Base-by-base conservation (phyloP, 2,888 invertebrate genomes). In the Rhamnusium bicolor region DNA sequence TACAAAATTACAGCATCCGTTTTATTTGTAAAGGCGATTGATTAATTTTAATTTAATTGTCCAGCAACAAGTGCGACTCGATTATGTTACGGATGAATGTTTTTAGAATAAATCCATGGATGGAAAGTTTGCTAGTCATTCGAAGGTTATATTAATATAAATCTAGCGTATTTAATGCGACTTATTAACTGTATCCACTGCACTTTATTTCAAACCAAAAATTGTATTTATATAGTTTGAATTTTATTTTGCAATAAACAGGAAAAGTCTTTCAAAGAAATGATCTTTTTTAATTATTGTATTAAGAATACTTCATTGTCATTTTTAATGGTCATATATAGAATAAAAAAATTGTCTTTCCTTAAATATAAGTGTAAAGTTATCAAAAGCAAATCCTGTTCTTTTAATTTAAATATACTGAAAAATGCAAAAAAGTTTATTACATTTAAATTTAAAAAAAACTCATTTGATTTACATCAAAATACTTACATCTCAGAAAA, bases 91-190 rank as follows among this genome's bases (percentile, higher is more conserved):
- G 65, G 65, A 65, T 65, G 53, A 65, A 66, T 62, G 67, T 73
- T 67, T 70, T 62, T 70, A 73, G 56, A 67, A 73, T 68, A 60
- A 69, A 63, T 60, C 56, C 58, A 69, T 29, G 18, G 27, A 8
- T 73, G 71, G 73, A 73, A 73, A 73, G 71, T 73, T 68, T 60
- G 12, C 40, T 70, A 63, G 56, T 68, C 70, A 68, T 68, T 47
- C 68, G 67, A 73, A 73, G 73, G 73, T 73, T 71, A 67, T 12
- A 63, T 63, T 66, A 67, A 73, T 61, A 46, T 46, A 47, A 46
- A 4, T 54, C 3, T 2, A 51, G 65, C 65, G 40, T 12, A 40
- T 40, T 12, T 32, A 32, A 1, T 32, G 12, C 10, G 32, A 10
- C 1, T 32, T 10, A 24, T 6, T 24, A 24, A 32, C 32, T 32